A percentile compares a stretch with the other conserved stretches of the same genome.
These are phyloP conservation scores for Cephus nigrinus DNA, from an alignment of 2,888 invertebrate species.

Conservation along the genomic window DNA sequence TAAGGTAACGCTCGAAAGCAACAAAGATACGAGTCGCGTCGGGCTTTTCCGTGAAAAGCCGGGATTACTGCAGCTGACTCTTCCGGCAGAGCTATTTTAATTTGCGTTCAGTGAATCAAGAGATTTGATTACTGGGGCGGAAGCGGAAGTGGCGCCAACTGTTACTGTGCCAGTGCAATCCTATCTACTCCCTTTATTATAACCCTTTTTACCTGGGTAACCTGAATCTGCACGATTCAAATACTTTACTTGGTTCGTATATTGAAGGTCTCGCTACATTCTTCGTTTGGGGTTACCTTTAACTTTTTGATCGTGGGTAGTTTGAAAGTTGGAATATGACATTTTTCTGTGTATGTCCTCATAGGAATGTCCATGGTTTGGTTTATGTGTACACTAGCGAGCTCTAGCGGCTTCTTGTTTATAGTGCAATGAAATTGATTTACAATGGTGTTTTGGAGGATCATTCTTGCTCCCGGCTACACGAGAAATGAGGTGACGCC, in stretches of 20 bases:
- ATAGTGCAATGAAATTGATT: too few species aligned
- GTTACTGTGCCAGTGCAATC: slow-evolving; percentile 35
- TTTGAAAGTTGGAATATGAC: too few species aligned
- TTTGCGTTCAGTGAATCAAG: slow-evolving; percentile 51
- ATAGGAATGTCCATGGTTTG: too few species aligned
- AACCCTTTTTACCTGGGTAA: not conserved
- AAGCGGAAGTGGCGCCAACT: slow-evolving; percentile 53
- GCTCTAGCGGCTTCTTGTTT: too few species aligned
- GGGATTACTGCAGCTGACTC: slow-evolving; percentile 31
- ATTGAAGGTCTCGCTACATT: not conserved
- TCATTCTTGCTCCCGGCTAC: too few species aligned
- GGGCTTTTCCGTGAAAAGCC: slow-evolving; percentile 1
- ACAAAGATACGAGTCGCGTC: not conserved
- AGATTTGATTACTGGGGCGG: slow-evolving; percentile 57
- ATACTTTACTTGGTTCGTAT: not conserved
- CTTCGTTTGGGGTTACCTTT: not conserved
- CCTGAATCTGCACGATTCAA: not conserved
- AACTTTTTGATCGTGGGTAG: too few species aligned
- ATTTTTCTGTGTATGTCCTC: too few species aligned
- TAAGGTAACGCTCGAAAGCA: not conserved
- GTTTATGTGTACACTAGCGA: too few species aligned
- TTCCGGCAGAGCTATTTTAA: slow-evolving; percentile 39
- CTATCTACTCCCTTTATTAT: not conserved
- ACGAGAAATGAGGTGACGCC: too few species aligned
- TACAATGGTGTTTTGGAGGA: too few species aligned